Evolutionary conservation across 2,888 invertebrate genomes (phyloP).

Genomic region (Chouioia cunea): DNA sequence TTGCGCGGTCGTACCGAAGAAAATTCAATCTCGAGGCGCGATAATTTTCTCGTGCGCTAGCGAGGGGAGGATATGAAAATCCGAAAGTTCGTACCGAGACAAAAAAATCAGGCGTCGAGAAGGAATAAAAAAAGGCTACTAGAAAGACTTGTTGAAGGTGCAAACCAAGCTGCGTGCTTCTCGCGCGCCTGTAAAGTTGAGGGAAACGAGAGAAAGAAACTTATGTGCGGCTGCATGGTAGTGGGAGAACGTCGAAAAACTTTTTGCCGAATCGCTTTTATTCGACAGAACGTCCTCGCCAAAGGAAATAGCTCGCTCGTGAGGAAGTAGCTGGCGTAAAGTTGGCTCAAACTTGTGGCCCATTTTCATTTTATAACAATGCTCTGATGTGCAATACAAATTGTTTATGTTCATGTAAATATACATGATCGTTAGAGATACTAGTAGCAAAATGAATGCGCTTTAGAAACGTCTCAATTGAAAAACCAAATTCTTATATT

Average conservation of each 20-base stretch:
- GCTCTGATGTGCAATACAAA: too few relatives aligned
- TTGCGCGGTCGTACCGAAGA: too few relatives aligned
- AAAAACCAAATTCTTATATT: too few relatives aligned
- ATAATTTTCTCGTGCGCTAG: background rate
- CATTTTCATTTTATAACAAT: too few relatives aligned
- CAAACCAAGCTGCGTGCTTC: constrained; percentile 1
- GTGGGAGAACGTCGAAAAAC: constrained; percentile 39
- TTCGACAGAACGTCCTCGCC: constrained; percentile 21
- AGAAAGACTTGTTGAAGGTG: background rate
- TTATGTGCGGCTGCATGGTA: constrained; percentile 33
- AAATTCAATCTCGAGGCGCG: constrained; percentile 2
- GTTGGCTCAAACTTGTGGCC: too few relatives aligned
- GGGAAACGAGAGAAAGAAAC: constrained; percentile 24
- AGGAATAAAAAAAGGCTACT: too few relatives aligned
- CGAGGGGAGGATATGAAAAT: constrained; percentile 45
- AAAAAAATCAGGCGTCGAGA: constrained; percentile 28
- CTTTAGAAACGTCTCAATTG: too few relatives aligned
- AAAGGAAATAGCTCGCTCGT: too few relatives aligned
- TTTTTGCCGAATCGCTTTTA: constrained; percentile 43
- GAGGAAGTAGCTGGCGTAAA: too few relatives aligned
- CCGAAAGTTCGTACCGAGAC: constrained; percentile 33
- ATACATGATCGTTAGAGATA: too few relatives aligned
- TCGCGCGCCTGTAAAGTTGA: background rate
- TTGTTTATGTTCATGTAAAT: too few relatives aligned
- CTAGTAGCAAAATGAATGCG: too few relatives aligned